These are phyloP conservation scores for Cephus cinctus DNA, from an alignment of 1,140 invertebrate genomes.

Conservation along the genomic window DNA sequence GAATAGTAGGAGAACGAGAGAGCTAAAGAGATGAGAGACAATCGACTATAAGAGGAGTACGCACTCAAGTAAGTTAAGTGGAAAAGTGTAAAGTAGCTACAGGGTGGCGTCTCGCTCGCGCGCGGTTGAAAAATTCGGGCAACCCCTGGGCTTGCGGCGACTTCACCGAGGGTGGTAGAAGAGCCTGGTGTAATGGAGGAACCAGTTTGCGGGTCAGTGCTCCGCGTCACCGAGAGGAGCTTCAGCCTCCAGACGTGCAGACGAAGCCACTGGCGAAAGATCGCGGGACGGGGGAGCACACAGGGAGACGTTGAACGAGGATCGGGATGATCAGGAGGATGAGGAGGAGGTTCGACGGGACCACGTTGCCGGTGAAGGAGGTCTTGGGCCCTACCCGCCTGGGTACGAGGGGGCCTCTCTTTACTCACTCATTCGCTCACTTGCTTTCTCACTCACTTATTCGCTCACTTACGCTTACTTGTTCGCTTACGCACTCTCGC, in stretches of 20 bases:
- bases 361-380: not conserved
- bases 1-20: no score
- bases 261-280: not conserved
- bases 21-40: no score
- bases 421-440: conserved; percentile 8
- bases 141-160: no score
- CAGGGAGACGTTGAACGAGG: not conserved
- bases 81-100: no score
- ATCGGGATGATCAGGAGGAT: not conserved
- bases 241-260: conserved; percentile 6
- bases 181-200: conserved; percentile 30
- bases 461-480: not conserved
- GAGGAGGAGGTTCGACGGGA: not conserved
- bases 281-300: not conserved
- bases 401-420: no score
- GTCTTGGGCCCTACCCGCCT: no score
- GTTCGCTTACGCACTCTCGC: conserved; percentile 7
- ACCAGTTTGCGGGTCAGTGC: conserved; percentile 39
- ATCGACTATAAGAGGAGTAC: no score
- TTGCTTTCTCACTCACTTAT: not conserved
- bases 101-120: no score
- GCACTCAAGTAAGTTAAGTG: no score
- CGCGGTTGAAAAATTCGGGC: no score
- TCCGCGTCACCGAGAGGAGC: conserved; percentile 27
- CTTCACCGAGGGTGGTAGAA: not conserved